Evolutionary conservation across 1,140 invertebrate species (phyloP).

Genomic region (Battus philenor): DNA sequence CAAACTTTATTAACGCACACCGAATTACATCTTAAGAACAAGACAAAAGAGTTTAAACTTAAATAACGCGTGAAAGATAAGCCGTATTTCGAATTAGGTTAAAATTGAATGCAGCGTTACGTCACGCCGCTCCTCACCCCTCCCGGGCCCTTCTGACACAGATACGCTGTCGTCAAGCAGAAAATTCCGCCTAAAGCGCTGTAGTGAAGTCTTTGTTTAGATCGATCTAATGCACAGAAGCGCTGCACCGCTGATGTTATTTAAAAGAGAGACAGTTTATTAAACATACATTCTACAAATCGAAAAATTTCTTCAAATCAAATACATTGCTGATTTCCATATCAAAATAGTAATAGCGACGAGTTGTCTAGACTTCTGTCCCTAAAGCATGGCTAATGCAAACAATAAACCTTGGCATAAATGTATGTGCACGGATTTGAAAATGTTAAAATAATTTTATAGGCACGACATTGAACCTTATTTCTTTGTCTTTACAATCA

Average conservation of each 20-base stretch:
- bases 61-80: slow-evolving; percentile 14
- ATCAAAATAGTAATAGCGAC: slow-evolving; percentile 32
- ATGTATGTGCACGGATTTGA: slow-evolving; percentile 19
- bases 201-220: slow-evolving; percentile 12
- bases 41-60: slow-evolving; percentile 22
- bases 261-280: slow-evolving; percentile 22
- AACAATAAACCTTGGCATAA: slow-evolving; percentile 50
- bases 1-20: slow-evolving; percentile 24
- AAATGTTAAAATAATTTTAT: slow-evolving; percentile 7
- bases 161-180: slow-evolving; percentile 48
- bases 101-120: slow-evolving; percentile 58
- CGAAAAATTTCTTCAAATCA: too few relatives aligned
- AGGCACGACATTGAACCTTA: slow-evolving; percentile 11
- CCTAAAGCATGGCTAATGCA: slow-evolving; percentile 39
- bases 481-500: neutral
- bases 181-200: slow-evolving; percentile 37
- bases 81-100: slow-evolving; percentile 29
- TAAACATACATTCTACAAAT: slow-evolving; percentile 20
- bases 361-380: slow-evolving; percentile 43
- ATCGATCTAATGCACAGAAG: slow-evolving; percentile 15
- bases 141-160: slow-evolving; percentile 58
- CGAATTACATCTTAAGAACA: slow-evolving; percentile 22
- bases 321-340: too few relatives aligned
- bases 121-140: slow-evolving; percentile 38
- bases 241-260: slow-evolving; percentile 23